These are phyloP conservation scores for Pachypanchax playfairii DNA, from an alignment of 2,113 vertebrate species.

Conservation along the genomic window DNA sequence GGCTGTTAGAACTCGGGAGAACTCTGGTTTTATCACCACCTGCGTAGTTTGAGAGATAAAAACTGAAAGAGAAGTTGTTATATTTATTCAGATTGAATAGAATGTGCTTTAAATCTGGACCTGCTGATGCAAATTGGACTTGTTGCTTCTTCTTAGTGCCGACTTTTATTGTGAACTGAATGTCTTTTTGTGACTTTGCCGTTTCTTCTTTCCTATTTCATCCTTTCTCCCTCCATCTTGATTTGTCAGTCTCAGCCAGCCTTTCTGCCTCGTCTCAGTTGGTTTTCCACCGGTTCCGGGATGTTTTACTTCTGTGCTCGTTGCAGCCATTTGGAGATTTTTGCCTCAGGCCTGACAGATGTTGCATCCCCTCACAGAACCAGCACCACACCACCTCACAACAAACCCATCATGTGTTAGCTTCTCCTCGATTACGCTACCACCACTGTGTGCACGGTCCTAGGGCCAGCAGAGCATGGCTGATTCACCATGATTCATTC, in stretches of 20 bases:
- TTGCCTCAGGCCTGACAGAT: slow-evolving; percentile 76
- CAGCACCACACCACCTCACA: slow-evolving; percentile 11
- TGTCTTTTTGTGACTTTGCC: too few species aligned
- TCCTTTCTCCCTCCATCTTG: slow-evolving; percentile 24
- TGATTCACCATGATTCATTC: slow-evolving; percentile 52
- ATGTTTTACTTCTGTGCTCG: slow-evolving; percentile 22
- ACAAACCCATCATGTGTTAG: slow-evolving; percentile 27
- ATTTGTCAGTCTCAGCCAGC: slow-evolving; percentile 24
- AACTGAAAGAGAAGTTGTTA: too few species aligned
- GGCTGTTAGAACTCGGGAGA: too few species aligned
- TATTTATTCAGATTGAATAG: too few species aligned
- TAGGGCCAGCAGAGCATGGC: slow-evolving; percentile 31
- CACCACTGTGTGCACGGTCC: neutral
- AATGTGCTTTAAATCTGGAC: too few species aligned
- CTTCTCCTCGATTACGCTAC: slow-evolving; percentile 36
- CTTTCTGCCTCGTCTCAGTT: slow-evolving; percentile 20
- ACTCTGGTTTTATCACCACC: too few species aligned
- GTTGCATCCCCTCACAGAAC: slow-evolving; percentile 46
- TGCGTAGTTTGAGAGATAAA: too few species aligned
- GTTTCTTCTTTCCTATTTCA: slow-evolving; percentile 14
- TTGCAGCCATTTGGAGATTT: slow-evolving; percentile 69
- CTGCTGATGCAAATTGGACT: too few species aligned
- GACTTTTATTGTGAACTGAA: too few species aligned
- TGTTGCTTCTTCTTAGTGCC: too few species aligned
- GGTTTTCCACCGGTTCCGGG: slow-evolving; percentile 13